Evolutionary conservation across 1,140 invertebrate genomes (phyloP).

Genomic region (Pteromalus puparum): DNA sequence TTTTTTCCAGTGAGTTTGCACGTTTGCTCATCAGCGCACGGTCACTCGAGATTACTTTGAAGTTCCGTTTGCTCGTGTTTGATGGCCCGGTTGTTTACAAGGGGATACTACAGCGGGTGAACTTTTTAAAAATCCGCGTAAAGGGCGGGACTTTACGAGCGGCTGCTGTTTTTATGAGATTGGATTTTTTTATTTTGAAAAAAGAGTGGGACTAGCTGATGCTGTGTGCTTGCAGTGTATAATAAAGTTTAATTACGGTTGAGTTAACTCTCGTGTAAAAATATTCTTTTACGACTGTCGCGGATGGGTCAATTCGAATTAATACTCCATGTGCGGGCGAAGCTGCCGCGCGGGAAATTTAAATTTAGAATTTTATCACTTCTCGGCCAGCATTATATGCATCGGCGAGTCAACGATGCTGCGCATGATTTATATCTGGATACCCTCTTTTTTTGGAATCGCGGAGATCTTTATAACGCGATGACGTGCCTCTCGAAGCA

Average conservation of each 20-base stretch:
- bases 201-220: no score
- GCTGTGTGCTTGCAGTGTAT: background rate
- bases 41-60: background rate
- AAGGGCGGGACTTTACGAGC: background rate
- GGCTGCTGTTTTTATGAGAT: background rate
- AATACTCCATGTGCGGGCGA: background rate
- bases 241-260: background rate
- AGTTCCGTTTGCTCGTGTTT: background rate
- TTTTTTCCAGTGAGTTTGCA: background rate
- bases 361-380: no score
- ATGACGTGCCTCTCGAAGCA: no score
- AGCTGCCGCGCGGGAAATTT: no score
- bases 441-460: no score
- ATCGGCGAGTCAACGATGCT: no score
- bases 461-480: no score
- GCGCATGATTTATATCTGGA: no score
- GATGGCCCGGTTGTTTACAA: background rate
- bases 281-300: background rate
- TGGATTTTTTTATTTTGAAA: background rate
- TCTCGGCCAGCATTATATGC: no score
- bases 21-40: background rate
- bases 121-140: no score
- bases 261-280: background rate
- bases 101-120: no score
- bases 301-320: background rate